Evolutionary conservation across 2,888 invertebrate species (phyloP).

Genomic region (Dascillus cervinus): DNA sequence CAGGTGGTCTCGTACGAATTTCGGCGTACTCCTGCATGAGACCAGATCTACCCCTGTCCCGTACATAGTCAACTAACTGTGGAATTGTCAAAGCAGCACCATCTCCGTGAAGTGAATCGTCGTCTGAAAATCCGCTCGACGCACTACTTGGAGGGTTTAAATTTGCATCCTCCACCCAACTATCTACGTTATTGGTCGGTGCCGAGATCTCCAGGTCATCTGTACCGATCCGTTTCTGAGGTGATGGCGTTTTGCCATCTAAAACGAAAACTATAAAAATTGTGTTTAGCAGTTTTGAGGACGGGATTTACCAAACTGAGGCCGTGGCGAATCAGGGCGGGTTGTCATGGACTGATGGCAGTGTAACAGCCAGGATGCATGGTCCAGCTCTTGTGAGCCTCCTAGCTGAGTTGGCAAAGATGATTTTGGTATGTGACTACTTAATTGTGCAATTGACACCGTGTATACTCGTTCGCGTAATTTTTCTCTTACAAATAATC

Average conservation of each 20-base stretch:
- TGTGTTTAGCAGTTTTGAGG: not conserved
- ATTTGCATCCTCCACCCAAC: slow-evolving; percentile 46
- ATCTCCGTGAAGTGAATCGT: slow-evolving; percentile 73
- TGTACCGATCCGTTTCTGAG: slow-evolving; percentile 37
- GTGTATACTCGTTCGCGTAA: slow-evolving; percentile 92
- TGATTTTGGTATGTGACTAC: slow-evolving; percentile 81
- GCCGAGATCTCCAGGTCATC: slow-evolving; percentile 45
- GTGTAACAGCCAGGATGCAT: slow-evolving; percentile 77
- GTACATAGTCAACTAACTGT: slow-evolving; percentile 70
- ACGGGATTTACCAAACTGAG: slow-evolving; percentile 36
- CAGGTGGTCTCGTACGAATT: slow-evolving; percentile 72
- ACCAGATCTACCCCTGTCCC: slow-evolving; percentile 70
- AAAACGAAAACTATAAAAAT: slow-evolving; percentile 10
- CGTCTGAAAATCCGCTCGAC: slow-evolving; percentile 82
- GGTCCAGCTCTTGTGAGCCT: slow-evolving; percentile 79
- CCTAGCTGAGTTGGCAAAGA: slow-evolving; percentile 85
- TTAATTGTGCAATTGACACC: slow-evolving; percentile 83
- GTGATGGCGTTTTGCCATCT: slow-evolving; percentile 40
- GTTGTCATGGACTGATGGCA: slow-evolving; percentile 69
- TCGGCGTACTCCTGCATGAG: slow-evolving; percentile 82
- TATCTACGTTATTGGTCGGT: slow-evolving; percentile 38
- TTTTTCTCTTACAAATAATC: slow-evolving; percentile 92
- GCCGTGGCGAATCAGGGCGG: slow-evolving; percentile 37
- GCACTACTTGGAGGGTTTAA: slow-evolving; percentile 65
- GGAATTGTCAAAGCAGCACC: slow-evolving; percentile 58